These are phyloP conservation scores for Platypus cylindrus DNA, from an alignment of 2,888 invertebrate species.

Conservation along the genomic window DNA sequence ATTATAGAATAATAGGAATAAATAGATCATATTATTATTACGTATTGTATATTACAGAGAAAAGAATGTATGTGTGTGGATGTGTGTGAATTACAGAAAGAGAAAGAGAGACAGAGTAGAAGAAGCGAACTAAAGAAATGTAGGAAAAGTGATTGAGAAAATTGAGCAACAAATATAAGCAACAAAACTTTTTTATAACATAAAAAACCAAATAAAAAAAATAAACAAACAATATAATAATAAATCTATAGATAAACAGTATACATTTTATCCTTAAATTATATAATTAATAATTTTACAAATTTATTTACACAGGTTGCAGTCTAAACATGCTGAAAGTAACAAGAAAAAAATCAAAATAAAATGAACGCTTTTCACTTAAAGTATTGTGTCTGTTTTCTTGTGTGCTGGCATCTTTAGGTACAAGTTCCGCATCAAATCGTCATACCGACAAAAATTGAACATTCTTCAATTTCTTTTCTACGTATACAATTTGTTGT, in stretches of 20 bases:
- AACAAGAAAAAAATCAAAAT: too few species aligned
- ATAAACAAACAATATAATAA: slow-evolving; percentile 27
- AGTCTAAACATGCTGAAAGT: too few species aligned
- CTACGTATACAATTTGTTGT: slow-evolving; percentile 36
- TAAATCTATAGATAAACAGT: slow-evolving; percentile 34
- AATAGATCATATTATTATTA: too few species aligned
- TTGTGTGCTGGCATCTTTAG: too few species aligned
- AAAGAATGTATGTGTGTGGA: slow-evolving; percentile 26
- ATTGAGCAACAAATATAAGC: slow-evolving; percentile 39
- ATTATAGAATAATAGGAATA: too few species aligned
- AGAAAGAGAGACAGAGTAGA: slow-evolving; percentile 4
- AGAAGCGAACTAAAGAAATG: background rate
- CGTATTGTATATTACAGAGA: too few species aligned
- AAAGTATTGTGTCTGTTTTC: too few species aligned
- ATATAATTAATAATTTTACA: slow-evolving; percentile 26
- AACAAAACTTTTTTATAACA: slow-evolving; percentile 31
- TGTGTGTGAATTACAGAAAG: slow-evolving; percentile 31
- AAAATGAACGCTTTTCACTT: too few species aligned
- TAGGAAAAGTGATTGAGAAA: slow-evolving; percentile 27
- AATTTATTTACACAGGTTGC: slow-evolving; percentile 8
- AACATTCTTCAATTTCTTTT: too few species aligned
- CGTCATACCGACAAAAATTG: too few species aligned
- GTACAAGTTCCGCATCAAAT: too few species aligned
- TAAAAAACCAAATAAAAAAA: slow-evolving; percentile 28
- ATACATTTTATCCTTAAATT: slow-evolving; percentile 35